Evolutionary conservation across 2,797 vertebrate species (phyloP), one percentile per base, ranked within the genome.

Genomic region (Tolypeutes matacus): DNA sequence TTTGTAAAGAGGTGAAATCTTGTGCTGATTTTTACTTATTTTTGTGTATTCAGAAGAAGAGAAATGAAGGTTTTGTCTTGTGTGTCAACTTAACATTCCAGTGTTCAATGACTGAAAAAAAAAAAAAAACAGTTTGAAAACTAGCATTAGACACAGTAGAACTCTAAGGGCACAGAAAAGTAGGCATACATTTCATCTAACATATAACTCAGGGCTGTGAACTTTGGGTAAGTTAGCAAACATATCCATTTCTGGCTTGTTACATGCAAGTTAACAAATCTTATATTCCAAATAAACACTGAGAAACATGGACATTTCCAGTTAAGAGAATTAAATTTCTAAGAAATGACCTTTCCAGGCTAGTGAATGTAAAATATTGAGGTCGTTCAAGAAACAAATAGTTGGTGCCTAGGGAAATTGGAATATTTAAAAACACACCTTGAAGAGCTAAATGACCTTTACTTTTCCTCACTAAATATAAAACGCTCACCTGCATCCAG

Each of bases 371-470:
- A 95, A 97, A 98, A 96, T 78, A 92, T 23, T 7, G 94, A 97
- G 94, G 96, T 95, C 78, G 39, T 81, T 97, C 4, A 0, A 36
- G 94, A 97, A 97, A 97, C 91, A 98, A 97, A 97, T 42, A 95
- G 85, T 78, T 92, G 96, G 95, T 96, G 93, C 95, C 95, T 93
- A 14, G 92, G 83, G 94, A 97, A 94, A 98, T 1, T 87, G 96
- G 67, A 97, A 95, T 91, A 90, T 97, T 98, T 98, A 92, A 97
- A 97, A 98, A 96, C 76, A 95, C 0, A 0, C 94, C 96, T 97
- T 73, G 36, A 97, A 98, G 96, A 97, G 90, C 96, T 94, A 96
- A 95, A 95, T 98, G 98, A 98, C 98, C 97, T 98, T 98, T 98
- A 93, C 18, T 56, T 91, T 97, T 96, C 96, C 94, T 91, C 5